Conservation (phyloP, 2,888 invertebrate genomes). For the Apotomis betuletana region DNA sequence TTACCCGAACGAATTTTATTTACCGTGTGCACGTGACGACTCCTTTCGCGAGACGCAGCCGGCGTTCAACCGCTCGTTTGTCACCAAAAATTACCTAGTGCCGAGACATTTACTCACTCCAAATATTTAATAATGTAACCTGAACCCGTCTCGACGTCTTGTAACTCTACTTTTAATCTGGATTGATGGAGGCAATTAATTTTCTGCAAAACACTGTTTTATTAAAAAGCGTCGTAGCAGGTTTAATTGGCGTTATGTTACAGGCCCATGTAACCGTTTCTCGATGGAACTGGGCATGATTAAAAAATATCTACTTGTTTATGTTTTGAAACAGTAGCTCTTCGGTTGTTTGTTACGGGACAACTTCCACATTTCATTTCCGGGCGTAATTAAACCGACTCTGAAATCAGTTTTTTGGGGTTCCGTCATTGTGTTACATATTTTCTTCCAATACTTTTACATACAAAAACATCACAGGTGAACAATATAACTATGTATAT, state of each 20-base stretch:
- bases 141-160: slow-evolving; percentile 39
- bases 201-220: slow-evolving; percentile 23
- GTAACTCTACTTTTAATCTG: slow-evolving; percentile 41
- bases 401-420: slow-evolving; percentile 60
- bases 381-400: slow-evolving; percentile 65
- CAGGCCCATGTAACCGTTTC: not conserved
- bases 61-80: slow-evolving; percentile 71
- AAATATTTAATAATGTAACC: slow-evolving; percentile 58
- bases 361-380: slow-evolving; percentile 64
- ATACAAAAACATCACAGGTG: too few species aligned
- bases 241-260: slow-evolving; percentile 22
- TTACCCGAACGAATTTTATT: slow-evolving; percentile 71
- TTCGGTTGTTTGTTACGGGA: slow-evolving; percentile 61
- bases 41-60: slow-evolving; percentile 59
- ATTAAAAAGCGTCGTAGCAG: slow-evolving; percentile 18
- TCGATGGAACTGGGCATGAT: slow-evolving; percentile 5
- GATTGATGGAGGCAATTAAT: slow-evolving; percentile 41
- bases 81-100: slow-evolving; percentile 67
- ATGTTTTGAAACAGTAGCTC: slow-evolving; percentile 33
- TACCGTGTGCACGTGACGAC: slow-evolving; percentile 70
- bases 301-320: slow-evolving; percentile 16
- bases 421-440: slow-evolving; percentile 43
- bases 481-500: too few species aligned
- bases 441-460: too few species aligned
- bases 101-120: slow-evolving; percentile 58